Evolutionary conservation across 2,888 invertebrate genomes (phyloP).

Genomic region (Prostheceraeus crozeri): DNA sequence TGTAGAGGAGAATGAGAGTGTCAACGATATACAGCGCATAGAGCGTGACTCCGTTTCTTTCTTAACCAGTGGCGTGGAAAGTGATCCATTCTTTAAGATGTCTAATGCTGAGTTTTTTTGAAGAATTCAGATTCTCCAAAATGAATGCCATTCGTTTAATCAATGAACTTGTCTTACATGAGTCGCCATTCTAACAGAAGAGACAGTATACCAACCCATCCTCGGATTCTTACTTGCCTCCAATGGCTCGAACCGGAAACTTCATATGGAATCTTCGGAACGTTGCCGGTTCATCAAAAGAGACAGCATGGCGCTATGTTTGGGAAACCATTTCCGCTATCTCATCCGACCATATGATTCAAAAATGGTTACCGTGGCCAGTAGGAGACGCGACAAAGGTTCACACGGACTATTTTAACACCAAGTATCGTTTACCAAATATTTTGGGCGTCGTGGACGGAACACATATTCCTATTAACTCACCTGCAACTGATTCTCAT

Average conservation of each 20-base stretch:
- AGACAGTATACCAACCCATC: too few relatives aligned
- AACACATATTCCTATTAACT: conserved; percentile 41
- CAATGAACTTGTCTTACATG: too few relatives aligned
- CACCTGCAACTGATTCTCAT: conserved; percentile 36
- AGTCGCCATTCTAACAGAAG: too few relatives aligned
- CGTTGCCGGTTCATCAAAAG: neutral
- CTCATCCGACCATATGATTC: neutral
- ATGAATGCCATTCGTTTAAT: too few relatives aligned
- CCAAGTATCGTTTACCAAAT: conserved; percentile 40
- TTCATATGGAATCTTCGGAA: neutral
- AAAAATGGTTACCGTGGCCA: conserved; percentile 16
- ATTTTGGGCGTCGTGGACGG: conserved; percentile 43
- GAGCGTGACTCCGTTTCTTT: too few relatives aligned
- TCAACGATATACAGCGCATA: too few relatives aligned
- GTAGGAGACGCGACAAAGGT: neutral
- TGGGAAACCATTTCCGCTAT: neutral
- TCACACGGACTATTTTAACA: neutral
- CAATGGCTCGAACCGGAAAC: conserved; percentile 6
- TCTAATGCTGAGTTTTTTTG: too few relatives aligned
- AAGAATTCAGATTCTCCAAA: too few relatives aligned
- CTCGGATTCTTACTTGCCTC: neutral
- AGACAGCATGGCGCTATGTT: neutral
- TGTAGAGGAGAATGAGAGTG: too few relatives aligned
- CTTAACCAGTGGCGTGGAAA: too few relatives aligned
- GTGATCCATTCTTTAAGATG: too few relatives aligned